These are phyloP conservation scores for Smittia sp. DNA, from an alignment of 2,888 invertebrate species.

Conservation along the genomic window DNA sequence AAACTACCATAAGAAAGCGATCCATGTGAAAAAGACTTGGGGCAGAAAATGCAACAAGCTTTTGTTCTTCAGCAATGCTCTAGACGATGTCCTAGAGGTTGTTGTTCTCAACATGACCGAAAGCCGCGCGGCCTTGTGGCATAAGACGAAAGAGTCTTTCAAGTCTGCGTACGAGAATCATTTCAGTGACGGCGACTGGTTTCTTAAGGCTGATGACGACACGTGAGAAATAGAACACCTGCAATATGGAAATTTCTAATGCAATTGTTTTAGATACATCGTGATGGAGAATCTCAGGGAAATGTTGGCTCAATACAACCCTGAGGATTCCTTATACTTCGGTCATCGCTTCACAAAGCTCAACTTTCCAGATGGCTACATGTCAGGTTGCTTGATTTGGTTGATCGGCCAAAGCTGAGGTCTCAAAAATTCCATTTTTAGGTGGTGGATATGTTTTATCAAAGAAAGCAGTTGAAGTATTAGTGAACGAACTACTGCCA, in stretches of 20 bases:
- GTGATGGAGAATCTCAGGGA: neutral
- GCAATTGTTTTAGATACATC: neutral
- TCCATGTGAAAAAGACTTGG: constrained; percentile 88
- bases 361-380: neutral
- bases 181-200: constrained; percentile 82
- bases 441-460: neutral
- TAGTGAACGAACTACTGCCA: neutral
- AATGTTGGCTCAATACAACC: neutral
- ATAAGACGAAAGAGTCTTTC: too few relatives aligned
- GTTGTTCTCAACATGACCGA: too few relatives aligned
- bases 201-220: constrained; percentile 95
- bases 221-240: too few relatives aligned
- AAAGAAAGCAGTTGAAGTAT: neutral
- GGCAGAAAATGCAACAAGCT: constrained; percentile 79
- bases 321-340: neutral
- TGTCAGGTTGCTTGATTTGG: too few relatives aligned
- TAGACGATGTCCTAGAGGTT: too few relatives aligned
- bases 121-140: too few relatives aligned
- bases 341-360: neutral
- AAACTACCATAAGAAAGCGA: constrained; percentile 79
- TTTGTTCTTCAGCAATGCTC: neutral
- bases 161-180: too few relatives aligned
- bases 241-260: too few relatives aligned
- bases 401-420: too few relatives aligned
- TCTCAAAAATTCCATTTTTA: too few relatives aligned